These are phyloP conservation scores for Sitophilus oryzae DNA, from an alignment of 1,140 invertebrate genomes.

Conservation along the genomic window DNA sequence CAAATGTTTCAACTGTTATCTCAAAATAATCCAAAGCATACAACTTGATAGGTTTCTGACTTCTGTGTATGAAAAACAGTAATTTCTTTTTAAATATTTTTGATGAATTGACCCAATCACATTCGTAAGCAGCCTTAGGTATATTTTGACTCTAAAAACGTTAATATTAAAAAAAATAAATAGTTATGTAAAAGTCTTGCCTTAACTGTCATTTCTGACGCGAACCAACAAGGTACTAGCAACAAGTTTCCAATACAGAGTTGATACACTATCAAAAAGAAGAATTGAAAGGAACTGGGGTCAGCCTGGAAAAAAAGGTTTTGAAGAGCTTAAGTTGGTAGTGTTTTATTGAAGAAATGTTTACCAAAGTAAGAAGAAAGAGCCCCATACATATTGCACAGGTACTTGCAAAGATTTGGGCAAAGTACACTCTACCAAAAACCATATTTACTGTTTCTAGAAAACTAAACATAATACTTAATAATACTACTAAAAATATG, in stretches of 20 bases:
- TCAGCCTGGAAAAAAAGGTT: constrained; percentile 5
- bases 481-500: too few relatives aligned
- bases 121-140: background rate
- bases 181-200: background rate
- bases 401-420: constrained; percentile 12
- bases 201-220: constrained; percentile 5
- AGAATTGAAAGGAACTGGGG: constrained; percentile 1
- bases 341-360: too few relatives aligned
- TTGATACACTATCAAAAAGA: background rate
- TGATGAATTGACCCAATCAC: constrained; percentile 5
- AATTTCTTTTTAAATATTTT: constrained; percentile 6
- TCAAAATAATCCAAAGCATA: constrained; percentile 9
- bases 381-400: constrained; percentile 11
- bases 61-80: constrained; percentile 7
- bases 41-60: constrained; percentile 10
- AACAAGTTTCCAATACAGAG: background rate
- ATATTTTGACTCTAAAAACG: constrained; percentile 14
- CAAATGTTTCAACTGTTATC: constrained; percentile 3
- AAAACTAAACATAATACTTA: constrained; percentile 11
- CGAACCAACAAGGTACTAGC: constrained; percentile 5
- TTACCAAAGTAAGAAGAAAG: constrained; percentile 16
- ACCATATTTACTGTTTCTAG: constrained; percentile 2
- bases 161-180: too few relatives aligned
- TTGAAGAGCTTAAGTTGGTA: too few relatives aligned
- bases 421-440: constrained; percentile 14